phyloP scores from a whole-genome alignment of 2,797 vertebrate genomes.

The Erpetoichthys calabaricus region DNA sequence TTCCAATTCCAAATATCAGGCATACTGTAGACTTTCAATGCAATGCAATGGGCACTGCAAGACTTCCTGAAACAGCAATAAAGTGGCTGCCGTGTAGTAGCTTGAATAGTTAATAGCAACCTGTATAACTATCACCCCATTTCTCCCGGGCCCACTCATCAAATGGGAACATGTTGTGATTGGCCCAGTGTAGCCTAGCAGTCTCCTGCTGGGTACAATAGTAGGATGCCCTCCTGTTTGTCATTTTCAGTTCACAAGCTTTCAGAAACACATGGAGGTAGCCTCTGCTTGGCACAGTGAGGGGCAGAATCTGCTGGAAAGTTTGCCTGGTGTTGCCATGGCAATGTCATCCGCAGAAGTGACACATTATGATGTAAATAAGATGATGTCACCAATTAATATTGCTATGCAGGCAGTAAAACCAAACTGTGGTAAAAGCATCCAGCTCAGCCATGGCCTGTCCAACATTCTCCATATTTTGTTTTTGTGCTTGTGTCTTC shows the following conservation, averaged over 20 bases:
- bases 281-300: constrained; percentile 10
- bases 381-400: constrained; percentile 10
- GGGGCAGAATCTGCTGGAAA: background rate
- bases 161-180: background rate
- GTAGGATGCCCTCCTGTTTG: background rate
- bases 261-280: constrained; percentile 14
- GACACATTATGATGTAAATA: constrained; percentile 9
- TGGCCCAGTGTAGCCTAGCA: background rate
- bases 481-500: too few relatives aligned
- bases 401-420: too few relatives aligned
- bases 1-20: too few relatives aligned
- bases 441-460: too few relatives aligned
- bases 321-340: constrained; percentile 20
- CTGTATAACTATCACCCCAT: background rate
- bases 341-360: constrained; percentile 27
- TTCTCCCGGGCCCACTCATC: background rate
- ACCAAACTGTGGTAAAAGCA: too few relatives aligned
- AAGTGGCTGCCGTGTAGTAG: too few relatives aligned
- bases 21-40: too few relatives aligned
- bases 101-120: too few relatives aligned
- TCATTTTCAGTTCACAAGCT: background rate
- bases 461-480: too few relatives aligned
- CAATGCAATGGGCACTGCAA: too few relatives aligned
- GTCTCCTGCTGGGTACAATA: fast-evolving
- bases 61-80: too few relatives aligned